These are phyloP conservation scores for Hyles lineata DNA, from an alignment of 2,888 invertebrate genomes.

Conservation along the genomic window DNA sequence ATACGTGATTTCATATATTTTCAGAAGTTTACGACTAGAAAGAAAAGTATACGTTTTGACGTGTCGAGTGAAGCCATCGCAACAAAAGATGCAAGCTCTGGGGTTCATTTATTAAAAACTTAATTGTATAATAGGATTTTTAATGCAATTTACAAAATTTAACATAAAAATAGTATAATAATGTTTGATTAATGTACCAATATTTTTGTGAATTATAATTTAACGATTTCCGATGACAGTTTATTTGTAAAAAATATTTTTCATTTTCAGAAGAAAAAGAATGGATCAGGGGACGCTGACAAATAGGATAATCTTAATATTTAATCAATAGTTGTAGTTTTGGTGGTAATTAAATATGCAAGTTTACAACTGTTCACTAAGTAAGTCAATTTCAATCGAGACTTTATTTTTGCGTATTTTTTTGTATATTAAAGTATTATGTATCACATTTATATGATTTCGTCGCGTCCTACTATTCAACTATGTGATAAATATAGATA, in stretches of 20 bases:
- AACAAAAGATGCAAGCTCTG: conserved; percentile 65
- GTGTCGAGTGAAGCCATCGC: conserved; percentile 72
- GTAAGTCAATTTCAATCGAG: conserved; percentile 1
- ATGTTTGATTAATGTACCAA: conserved; percentile 41
- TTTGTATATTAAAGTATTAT: neutral
- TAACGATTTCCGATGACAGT: neutral
- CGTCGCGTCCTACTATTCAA: neutral
- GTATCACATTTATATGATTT: neutral
- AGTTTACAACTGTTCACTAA: neutral
- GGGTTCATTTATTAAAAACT: conserved; percentile 53
- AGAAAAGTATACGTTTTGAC: conserved; percentile 79
- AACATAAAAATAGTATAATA: conserved; percentile 43
- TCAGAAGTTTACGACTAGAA: conserved; percentile 71
- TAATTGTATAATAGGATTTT: conserved; percentile 37
- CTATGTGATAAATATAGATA: neutral
- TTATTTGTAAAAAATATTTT: neutral
- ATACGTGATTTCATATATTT: conserved; percentile 44
- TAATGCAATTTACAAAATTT: conserved; percentile 42
- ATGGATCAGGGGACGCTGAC: conserved; percentile 3
- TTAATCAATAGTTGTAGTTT: neutral
- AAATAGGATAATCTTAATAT: neutral
- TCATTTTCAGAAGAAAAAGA: conserved; percentile 3
- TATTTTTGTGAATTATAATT: conserved; percentile 30
- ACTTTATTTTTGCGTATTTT: conserved; percentile 9
- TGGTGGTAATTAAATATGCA: neutral